phyloP scores from a whole-genome alignment of 2,113 vertebrate species.

The Mandrillus leucophaeus region DNA sequence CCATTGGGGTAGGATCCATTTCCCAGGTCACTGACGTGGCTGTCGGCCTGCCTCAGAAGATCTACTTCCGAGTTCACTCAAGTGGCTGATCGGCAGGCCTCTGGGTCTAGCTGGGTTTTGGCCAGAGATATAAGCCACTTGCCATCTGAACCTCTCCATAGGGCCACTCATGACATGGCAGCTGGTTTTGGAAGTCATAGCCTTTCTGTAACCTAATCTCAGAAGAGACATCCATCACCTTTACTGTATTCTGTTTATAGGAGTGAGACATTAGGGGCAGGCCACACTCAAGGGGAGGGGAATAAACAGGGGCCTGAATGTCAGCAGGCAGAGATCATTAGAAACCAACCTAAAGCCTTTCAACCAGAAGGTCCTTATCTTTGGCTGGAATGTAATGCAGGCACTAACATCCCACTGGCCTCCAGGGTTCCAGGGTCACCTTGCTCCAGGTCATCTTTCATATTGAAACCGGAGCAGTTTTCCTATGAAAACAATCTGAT shows the following conservation, averaged over 20 bases:
- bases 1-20: not conserved
- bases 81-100: not conserved
- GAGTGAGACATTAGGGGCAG: not conserved
- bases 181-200: not conserved
- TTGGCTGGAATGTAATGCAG: not conserved
- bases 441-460: not conserved
- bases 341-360: not conserved
- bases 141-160: not conserved
- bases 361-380: slow-evolving; percentile 27
- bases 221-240: not conserved
- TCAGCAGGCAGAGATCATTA: not conserved
- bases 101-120: not conserved
- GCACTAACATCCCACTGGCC: not conserved
- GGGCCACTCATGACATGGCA: not conserved
- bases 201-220: not conserved
- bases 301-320: not conserved
- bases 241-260: not conserved
- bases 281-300: not conserved
- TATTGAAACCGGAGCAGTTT: not conserved
- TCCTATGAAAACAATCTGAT: not conserved
- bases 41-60: not conserved
- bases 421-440: not conserved
- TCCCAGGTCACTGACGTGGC: not conserved
- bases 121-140: not conserved
- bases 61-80: not conserved